Evolutionary conservation across 2,888 invertebrate genomes (phyloP).

Genomic region (Tyria jacobaeae): DNA sequence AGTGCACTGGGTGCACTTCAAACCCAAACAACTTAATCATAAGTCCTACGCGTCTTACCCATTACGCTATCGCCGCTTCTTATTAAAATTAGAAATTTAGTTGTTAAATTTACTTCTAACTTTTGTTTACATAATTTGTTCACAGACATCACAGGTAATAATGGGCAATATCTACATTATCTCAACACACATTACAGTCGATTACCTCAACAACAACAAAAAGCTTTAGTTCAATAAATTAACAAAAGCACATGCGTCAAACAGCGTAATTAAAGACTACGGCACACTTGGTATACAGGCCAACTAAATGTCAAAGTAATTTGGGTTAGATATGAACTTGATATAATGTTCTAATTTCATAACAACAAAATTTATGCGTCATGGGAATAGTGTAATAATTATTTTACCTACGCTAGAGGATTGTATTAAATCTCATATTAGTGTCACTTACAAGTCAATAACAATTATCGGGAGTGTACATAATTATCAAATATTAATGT

Average conservation of each 20-base stretch:
- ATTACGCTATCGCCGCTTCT: too few species aligned
- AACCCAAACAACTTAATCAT: too few species aligned
- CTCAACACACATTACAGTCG: background rate
- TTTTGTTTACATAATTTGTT: too few species aligned
- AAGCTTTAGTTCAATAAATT: slow-evolving; percentile 14
- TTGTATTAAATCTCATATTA: slow-evolving; percentile 1
- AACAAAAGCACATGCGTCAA: slow-evolving; percentile 9
- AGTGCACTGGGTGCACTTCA: too few species aligned
- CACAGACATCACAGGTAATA: too few species aligned
- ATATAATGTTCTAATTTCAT: slow-evolving; percentile 50
- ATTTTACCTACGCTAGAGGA: slow-evolving; percentile 9
- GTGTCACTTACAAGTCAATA: background rate
- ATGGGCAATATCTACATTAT: background rate
- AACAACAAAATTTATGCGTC: slow-evolving; percentile 41
- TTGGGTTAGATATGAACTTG: slow-evolving; percentile 48
- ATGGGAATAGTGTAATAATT: slow-evolving; percentile 25
- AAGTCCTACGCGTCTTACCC: too few species aligned
- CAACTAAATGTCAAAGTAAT: slow-evolving; percentile 51
- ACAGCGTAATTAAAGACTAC: slow-evolving; percentile 31
- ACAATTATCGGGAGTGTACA: background rate
- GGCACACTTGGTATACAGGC: slow-evolving; percentile 42
- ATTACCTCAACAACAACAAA: background rate
- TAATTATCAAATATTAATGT: background rate
- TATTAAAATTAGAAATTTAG: too few species aligned
- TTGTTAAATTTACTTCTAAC: too few species aligned